Conservation (phyloP, 1,140 invertebrate species). For the Solenopsis invicta region DNA sequence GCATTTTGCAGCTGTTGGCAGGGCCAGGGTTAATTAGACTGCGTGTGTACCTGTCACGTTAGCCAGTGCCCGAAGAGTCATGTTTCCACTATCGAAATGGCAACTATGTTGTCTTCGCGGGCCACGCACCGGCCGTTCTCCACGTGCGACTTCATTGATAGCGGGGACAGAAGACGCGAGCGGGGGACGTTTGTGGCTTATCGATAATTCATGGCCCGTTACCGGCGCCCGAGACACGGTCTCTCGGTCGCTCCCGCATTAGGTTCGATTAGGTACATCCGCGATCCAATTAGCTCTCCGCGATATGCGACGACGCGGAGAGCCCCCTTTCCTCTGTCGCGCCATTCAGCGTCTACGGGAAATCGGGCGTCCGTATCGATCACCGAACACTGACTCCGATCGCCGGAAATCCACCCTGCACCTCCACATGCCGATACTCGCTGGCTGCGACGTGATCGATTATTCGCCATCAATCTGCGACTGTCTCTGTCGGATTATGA, state of each 20-base stretch:
- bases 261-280: constrained; percentile 71
- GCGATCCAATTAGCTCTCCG: constrained; percentile 67
- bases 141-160: constrained; percentile 67
- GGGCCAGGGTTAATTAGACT: constrained; percentile 40
- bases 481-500: constrained; percentile 1
- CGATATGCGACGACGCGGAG: constrained; percentile 41
- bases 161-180: constrained; percentile 14
- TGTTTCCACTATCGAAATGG: constrained; percentile 13
- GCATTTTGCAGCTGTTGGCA: background rate
- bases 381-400: background rate
- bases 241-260: constrained; percentile 60
- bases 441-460: background rate
- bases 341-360: constrained; percentile 32
- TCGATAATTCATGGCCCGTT: constrained; percentile 74
- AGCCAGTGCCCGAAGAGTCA: constrained; percentile 20
- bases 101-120: constrained; percentile 29
- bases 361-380: constrained; percentile 40
- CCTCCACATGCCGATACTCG: constrained; percentile 2
- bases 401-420: background rate
- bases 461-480: background rate
- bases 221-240: constrained; percentile 56
- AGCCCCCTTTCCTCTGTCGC: background rate
- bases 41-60: constrained; percentile 34
- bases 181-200: constrained; percentile 64
- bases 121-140: constrained; percentile 3